Percentiles rank a stretch among this genome's conserved stretches.
Conservation (phyloP, 2,888 invertebrate genomes). For the Eulithis testata region DNA sequence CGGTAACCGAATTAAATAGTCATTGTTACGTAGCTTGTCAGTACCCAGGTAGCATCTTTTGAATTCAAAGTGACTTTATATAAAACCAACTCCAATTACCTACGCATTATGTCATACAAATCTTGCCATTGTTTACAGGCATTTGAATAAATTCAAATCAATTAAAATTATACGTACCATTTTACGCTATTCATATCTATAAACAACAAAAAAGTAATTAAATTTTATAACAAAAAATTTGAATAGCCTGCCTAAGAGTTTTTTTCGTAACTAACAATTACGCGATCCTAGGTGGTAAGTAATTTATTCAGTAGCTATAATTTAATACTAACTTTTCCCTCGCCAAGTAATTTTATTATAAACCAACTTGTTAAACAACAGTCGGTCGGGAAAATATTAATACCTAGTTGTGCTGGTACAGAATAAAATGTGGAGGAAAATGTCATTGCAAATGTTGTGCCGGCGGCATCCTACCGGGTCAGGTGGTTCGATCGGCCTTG, state of each 20-base stretch:
- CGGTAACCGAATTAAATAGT: slow-evolving; percentile 30
- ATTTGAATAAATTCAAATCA: too few species aligned
- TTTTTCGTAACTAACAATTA: slow-evolving; percentile 5
- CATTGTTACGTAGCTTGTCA: slow-evolving; percentile 22
- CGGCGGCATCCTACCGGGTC: slow-evolving; percentile 49
- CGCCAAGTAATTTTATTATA: slow-evolving; percentile 4
- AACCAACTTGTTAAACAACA: slow-evolving; percentile 13
- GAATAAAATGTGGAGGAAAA: slow-evolving; percentile 39
- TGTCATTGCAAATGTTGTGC: slow-evolving; percentile 41
- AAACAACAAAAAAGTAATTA: too few species aligned
- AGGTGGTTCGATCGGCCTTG: slow-evolving; percentile 63
- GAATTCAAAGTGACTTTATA: slow-evolving; percentile 13
- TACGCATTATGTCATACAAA: slow-evolving; percentile 6
- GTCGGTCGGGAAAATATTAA: slow-evolving; percentile 20
- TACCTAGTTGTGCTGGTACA: slow-evolving; percentile 18
- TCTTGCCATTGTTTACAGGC: slow-evolving; percentile 15
- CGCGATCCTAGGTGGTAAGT: slow-evolving; percentile 1
- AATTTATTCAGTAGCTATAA: slow-evolving; percentile 7
- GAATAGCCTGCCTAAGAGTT: not conserved
- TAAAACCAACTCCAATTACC: not conserved
- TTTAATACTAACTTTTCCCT: slow-evolving; percentile 11
- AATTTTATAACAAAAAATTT: too few species aligned
- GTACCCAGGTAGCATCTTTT: slow-evolving; percentile 8
- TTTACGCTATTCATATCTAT: too few species aligned
- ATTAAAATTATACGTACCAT: too few species aligned